These are phyloP conservation scores for Petromus typicus DNA, from an alignment of 2,113 vertebrate genomes.

Conservation along the genomic window DNA sequence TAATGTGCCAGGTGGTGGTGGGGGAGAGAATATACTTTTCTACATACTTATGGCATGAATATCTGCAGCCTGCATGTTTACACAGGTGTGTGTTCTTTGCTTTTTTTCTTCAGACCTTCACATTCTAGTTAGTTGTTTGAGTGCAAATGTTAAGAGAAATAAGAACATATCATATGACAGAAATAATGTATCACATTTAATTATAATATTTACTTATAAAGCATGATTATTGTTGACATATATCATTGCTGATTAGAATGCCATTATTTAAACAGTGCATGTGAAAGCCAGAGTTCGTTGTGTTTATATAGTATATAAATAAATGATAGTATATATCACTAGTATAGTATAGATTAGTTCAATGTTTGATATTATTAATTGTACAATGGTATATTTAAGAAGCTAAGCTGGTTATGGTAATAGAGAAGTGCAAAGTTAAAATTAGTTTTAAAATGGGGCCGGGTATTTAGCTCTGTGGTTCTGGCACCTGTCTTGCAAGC, in stretches of 20 bases:
- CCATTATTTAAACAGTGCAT: constrained; percentile 29
- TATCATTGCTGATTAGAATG: constrained; percentile 30
- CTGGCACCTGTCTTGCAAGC: too few relatives aligned
- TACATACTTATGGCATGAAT: neutral
- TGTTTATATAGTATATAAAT: neutral
- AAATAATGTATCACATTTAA: neutral
- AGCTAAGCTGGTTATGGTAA: neutral
- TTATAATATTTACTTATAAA: constrained; percentile 48
- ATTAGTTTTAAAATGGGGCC: constrained; percentile 11
- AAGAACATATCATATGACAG: neutral
- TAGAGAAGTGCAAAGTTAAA: constrained; percentile 38
- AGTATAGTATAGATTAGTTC: neutral
- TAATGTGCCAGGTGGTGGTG: neutral
- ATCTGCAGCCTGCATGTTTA: neutral
- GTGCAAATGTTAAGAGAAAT: neutral
- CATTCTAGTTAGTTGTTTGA: neutral
- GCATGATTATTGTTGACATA: neutral
- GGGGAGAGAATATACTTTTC: neutral
- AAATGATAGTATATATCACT: neutral
- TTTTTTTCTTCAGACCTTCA: constrained; percentile 38
- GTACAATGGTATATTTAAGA: neutral
- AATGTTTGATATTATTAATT: constrained; percentile 33
- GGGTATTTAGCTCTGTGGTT: too few relatives aligned
- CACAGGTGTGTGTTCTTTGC: neutral
- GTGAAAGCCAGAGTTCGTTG: neutral